Base-by-base conservation (phyloP, 2,113 vertebrate species). In the Poeciliopsis occidentalis region DNA sequence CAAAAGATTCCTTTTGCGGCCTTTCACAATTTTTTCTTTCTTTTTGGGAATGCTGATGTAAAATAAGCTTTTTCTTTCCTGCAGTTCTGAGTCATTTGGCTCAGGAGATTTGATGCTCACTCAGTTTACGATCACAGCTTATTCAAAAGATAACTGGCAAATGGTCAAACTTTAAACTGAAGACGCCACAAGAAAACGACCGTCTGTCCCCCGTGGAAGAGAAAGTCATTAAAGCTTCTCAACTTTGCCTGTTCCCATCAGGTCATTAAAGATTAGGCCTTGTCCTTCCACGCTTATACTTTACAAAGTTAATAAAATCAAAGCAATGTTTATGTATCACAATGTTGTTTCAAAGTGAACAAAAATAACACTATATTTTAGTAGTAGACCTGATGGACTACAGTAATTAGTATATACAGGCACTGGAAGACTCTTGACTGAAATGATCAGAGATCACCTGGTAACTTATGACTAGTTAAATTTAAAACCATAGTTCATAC, bases 61-160 rank as follows among this genome's bases (percentile, higher is more conserved):
- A 68, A 84, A 83, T 75, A 75, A 82, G 71, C 75, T 78, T 73
- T 71, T 57, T 10, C 63, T 74, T 77, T 85, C 83, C 74, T 54
- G 32, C 32, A 19, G 54, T 34, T 70, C 17, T 72, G 80, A 88
- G 67, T 87, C 78, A 84, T 75, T 73, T 51, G 67, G 73, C 67
- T 69, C 57, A 31, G 30, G 62, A 81, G 75, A 84, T 82, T 84
- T 80, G 64, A 54, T 32, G 37, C 47, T 69, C 67, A 51, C 67
- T 82, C 82, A 68, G 87, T 84, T 85, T 76, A 85, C 62, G 69
- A 83, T 80, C 84, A 81, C 4, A 27, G 64, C 78, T 82, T 57
- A 60, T 71, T 61, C 41, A 57, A 67, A 67, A 78, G 66, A 75
- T 63, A 47, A 61, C 3, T 10, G 39, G 66, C 73, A 12, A 27